These are phyloP conservation scores for Rhagophthalmus giganteus DNA, from an alignment of 2,888 invertebrate genomes.

Conservation along the genomic window DNA sequence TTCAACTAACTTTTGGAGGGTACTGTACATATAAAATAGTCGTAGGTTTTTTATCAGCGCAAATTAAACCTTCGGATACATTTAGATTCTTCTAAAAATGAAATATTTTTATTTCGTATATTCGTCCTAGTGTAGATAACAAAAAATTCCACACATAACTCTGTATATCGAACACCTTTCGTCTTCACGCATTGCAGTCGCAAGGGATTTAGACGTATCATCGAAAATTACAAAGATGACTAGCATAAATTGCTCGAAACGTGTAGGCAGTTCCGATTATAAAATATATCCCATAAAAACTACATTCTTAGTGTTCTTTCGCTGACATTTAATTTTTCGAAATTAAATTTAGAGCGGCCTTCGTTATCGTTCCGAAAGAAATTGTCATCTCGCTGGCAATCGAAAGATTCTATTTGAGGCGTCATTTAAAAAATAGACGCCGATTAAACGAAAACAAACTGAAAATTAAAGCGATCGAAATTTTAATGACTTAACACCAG, in stretches of 20 bases:
- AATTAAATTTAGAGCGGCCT: conserved; percentile 4
- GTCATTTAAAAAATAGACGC: no score
- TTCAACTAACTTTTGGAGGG: no score
- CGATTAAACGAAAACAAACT: not conserved
- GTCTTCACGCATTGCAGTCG: conserved; percentile 4
- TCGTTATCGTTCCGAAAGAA: not conserved
- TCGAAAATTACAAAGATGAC: conserved; percentile 22
- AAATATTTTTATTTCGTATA: no score
- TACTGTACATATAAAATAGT: no score
- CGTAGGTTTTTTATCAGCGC: no score
- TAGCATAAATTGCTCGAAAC: conserved; percentile 7
- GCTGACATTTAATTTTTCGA: conserved; percentile 4
- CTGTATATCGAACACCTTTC: conserved; percentile 1
- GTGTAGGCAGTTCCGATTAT: conserved; percentile 5
- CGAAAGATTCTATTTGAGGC: no score
- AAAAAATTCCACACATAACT: not conserved
- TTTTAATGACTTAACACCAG: conserved; percentile 26
- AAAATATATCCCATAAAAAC: conserved; percentile 11
- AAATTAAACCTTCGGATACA: no score
- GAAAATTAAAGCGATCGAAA: conserved; percentile 11
- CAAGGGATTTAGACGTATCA: conserved; percentile 18
- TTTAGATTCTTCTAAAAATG: no score
- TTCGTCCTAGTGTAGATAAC: no score
- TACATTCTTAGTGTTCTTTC: conserved; percentile 6
- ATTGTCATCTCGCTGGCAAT: conserved; percentile 6